Conservation (phyloP, 2,113 vertebrate genomes). For the Rhynchopsitta pachyrhyncha region DNA sequence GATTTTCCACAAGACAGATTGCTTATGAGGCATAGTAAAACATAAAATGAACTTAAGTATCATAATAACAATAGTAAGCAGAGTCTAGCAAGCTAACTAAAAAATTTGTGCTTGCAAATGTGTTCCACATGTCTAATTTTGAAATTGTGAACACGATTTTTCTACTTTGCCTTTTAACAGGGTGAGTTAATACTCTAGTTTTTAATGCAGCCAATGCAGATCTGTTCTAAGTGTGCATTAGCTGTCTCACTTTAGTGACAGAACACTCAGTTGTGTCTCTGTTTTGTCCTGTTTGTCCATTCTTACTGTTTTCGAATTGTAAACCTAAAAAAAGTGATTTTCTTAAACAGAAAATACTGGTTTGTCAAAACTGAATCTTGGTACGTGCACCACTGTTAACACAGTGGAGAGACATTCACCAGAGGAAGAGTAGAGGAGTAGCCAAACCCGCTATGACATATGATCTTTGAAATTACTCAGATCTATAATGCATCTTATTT, state of each 20-base stretch:
- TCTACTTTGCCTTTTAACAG: neutral
- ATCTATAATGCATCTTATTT: neutral
- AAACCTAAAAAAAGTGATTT: neutral
- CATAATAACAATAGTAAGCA: neutral
- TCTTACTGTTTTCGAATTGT: neutral
- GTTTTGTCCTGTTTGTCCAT: neutral
- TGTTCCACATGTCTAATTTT: neutral
- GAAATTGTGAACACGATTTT: neutral
- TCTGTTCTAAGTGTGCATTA: neutral
- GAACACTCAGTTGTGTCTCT: neutral
- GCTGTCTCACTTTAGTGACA: neutral
- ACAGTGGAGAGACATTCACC: neutral
- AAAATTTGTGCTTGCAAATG: neutral
- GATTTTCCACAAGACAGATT: neutral
- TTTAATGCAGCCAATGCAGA: neutral
- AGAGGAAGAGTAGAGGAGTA: neutral
- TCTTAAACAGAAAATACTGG: neutral
- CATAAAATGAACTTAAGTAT: neutral
- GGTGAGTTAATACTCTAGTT: neutral
- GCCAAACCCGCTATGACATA: neutral
- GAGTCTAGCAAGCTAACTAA: neutral
- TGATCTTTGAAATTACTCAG: neutral
- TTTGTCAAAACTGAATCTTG: neutral
- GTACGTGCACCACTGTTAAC: neutral
- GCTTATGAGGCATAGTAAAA: neutral